Conservation (phyloP, 2,797 vertebrate genomes). For the Emys orbicularis region DNA sequence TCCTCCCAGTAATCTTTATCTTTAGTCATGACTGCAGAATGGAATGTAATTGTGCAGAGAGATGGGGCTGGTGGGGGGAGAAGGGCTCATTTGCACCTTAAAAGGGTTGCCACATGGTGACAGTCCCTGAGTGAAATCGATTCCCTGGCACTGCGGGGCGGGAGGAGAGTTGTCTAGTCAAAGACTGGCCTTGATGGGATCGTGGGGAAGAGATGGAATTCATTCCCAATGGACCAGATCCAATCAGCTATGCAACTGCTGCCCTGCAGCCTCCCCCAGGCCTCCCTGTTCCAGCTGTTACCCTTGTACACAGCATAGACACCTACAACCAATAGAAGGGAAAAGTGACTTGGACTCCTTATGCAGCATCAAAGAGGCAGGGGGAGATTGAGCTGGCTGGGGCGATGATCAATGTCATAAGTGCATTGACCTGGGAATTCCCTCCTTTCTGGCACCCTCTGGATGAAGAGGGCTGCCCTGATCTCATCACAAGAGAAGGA, state of each 20-base stretch:
- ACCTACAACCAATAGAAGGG: background rate
- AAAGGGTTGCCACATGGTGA: background rate
- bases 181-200: background rate
- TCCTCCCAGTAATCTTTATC: background rate
- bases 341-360: background rate
- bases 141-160: background rate
- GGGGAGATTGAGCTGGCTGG: background rate
- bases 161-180: background rate
- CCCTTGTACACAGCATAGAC: background rate
- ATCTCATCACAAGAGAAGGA: background rate
- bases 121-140: background rate
- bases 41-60: background rate
- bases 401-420: background rate
- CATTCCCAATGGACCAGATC: background rate
- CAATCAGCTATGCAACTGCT: background rate
- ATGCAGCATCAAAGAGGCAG: background rate
- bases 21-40: background rate
- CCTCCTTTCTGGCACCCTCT: background rate
- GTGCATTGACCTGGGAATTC: background rate
- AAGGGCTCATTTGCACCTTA: background rate
- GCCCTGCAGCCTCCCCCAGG: background rate
- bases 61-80: background rate
- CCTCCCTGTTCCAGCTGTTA: background rate
- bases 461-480: background rate
- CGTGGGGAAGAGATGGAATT: background rate